Evolutionary conservation across 2,113 vertebrate species (phyloP), one percentile per base, ranked within the genome.

Genomic region (Caloenas nicobarica): DNA sequence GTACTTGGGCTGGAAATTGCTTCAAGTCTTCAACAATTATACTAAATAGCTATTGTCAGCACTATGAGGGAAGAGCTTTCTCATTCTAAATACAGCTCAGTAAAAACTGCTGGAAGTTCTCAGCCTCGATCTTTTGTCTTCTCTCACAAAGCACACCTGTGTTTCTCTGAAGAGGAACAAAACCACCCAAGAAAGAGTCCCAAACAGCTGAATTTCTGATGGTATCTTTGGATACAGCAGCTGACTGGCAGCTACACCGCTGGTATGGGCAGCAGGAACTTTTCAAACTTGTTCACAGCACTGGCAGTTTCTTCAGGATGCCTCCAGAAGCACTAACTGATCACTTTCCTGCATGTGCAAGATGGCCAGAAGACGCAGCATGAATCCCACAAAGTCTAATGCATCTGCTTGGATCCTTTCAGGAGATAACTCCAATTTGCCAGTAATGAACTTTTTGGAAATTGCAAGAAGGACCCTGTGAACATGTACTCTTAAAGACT

Each of bases 31-130:
- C 51, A 81, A 70, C n/a, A 66, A 72, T 66, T 72, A 79, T 57
- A 70, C 93, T 83, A 91, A 90, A 70, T 83, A 81, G 19, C 33
- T 73, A 16, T 48, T 88, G 72, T 61, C 82, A 88, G 18, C 22
- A 21, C 26, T 56, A 1, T 6, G 24, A 93, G 18, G 51, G 29
- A 82, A 56, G 15, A 83, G 21, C 22, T 81, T 58, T 77, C 48
- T 51, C 73, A 12, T 86, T 72, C 66, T 94, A 61, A 76, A 64
- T 40, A 61, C 0, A 0, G 19, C 11, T 82, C 29, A 34, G 24
- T 10, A 16, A 92, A 95, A 95, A 85, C n/a, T 66, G 15, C 31
- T 81, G 38, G 23, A 95, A 86, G 25, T 77, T 93, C 46, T 83
- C 54, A 86, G 21, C 8, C 25, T 70, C 70, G 21, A 33, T 66